Evolutionary conservation across 2,113 vertebrate species (phyloP).

Genomic region (Rana temporaria): DNA sequence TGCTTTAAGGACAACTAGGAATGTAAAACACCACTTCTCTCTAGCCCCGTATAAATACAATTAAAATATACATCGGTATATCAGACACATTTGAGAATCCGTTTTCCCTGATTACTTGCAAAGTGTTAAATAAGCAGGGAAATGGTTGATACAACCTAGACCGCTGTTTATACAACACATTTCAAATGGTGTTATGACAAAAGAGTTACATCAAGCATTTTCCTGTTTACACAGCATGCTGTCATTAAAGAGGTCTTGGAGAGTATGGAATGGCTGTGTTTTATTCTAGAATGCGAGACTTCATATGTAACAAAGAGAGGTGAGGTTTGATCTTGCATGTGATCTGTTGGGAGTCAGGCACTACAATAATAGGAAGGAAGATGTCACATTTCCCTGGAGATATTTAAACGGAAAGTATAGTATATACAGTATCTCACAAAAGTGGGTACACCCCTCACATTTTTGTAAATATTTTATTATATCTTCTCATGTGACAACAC

Average conservation of each 20-base stretch:
- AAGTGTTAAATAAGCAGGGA: slow-evolving; percentile 29
- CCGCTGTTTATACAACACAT: slow-evolving; percentile 37
- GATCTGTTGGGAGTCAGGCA: too few relatives aligned
- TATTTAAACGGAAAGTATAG: too few relatives aligned
- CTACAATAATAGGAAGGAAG: too few relatives aligned
- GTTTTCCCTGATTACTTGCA: slow-evolving; percentile 21
- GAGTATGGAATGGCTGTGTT: not conserved
- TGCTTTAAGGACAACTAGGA: slow-evolving; percentile 5
- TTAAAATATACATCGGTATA: slow-evolving; percentile 23
- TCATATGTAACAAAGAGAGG: slow-evolving; percentile 6
- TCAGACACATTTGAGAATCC: slow-evolving; percentile 20
- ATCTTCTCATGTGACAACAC: too few relatives aligned
- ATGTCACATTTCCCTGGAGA: too few relatives aligned
- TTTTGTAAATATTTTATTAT: too few relatives aligned
- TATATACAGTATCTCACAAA: too few relatives aligned
- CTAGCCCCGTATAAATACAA: not conserved
- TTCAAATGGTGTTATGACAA: slow-evolving; percentile 26
- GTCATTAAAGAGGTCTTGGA: not conserved
- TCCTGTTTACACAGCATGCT: slow-evolving; percentile 44
- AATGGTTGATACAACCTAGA: slow-evolving; percentile 18
- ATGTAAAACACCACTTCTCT: slow-evolving; percentile 18
- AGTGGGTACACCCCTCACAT: too few relatives aligned
- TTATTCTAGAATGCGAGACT: not conserved
- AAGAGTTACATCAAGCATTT: slow-evolving; percentile 11
- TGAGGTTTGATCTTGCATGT: not conserved